These are phyloP conservation scores for Pseudanteris insignis DNA, from an alignment of 2,888 invertebrate species.

Conservation along the genomic window DNA sequence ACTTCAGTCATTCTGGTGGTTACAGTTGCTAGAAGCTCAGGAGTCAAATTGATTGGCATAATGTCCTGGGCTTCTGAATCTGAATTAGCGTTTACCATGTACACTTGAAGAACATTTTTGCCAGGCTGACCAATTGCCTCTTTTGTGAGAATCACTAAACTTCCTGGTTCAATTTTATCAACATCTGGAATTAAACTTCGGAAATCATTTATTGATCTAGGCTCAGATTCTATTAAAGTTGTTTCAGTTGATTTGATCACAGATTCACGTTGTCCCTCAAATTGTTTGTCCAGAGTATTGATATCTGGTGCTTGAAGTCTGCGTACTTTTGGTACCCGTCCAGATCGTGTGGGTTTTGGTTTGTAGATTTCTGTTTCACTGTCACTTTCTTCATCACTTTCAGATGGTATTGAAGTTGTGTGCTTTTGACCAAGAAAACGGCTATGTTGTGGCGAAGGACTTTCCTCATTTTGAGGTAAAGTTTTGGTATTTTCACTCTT, in stretches of 20 bases:
- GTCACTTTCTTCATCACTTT: constrained; percentile 47
- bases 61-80: constrained; percentile 52
- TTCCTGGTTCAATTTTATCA: constrained; percentile 66
- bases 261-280: not conserved
- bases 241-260: not conserved
- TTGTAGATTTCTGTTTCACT: constrained; percentile 57
- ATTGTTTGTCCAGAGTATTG: constrained; percentile 35
- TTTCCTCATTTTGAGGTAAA: constrained; percentile 12
- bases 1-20: constrained; percentile 49
- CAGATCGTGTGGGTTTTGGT: constrained; percentile 66
- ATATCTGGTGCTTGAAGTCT: constrained; percentile 54
- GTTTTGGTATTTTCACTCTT: constrained; percentile 1
- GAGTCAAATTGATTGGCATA: constrained; percentile 59
- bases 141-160: constrained; percentile 68
- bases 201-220: constrained; percentile 42
- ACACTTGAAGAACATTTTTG: constrained; percentile 66
- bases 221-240: not conserved
- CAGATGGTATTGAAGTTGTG: too few species aligned
- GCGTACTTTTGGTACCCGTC: constrained; percentile 63
- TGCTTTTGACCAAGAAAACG: too few species aligned
- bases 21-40: constrained; percentile 61
- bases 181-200: constrained; percentile 53
- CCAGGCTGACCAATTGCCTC: constrained; percentile 65
- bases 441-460: too few species aligned
- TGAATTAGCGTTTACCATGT: constrained; percentile 66